These are phyloP conservation scores for Argya squamiceps DNA, from an alignment of 2,797 vertebrate genomes.

Conservation along the genomic window DNA sequence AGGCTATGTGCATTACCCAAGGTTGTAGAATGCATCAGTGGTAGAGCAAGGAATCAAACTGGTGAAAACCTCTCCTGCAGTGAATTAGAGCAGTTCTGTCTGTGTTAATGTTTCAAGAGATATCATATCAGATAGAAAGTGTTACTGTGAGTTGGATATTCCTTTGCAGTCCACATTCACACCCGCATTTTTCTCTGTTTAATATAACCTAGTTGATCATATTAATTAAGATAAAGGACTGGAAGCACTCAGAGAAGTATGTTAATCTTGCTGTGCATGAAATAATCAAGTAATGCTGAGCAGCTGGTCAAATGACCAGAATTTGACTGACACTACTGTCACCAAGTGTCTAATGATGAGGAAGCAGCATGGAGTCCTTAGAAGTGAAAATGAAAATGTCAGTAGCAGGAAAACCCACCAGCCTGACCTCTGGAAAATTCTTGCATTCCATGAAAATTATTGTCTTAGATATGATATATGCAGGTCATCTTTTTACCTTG, in stretches of 20 bases:
- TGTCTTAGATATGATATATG: not conserved
- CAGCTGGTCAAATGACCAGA: conserved; percentile 11
- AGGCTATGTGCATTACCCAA: not conserved
- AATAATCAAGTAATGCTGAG: not conserved
- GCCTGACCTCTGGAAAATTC: not conserved
- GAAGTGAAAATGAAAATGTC: not conserved
- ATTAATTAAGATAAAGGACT: not conserved
- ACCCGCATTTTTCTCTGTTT: not conserved
- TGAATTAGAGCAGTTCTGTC: not conserved
- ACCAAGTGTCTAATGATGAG: not conserved
- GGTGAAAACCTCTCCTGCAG: not conserved
- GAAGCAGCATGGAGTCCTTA: not conserved
- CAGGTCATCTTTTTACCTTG: not conserved
- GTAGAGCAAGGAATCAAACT: not conserved
- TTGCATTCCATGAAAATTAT: not conserved
- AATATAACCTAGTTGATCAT: not conserved
- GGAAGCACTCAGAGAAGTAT: not conserved
- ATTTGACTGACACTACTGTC: not conserved
- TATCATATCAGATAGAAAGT: not conserved
- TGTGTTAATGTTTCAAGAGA: not conserved
- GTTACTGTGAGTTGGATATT: not conserved
- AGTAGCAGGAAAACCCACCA: not conserved
- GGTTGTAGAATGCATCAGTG: not conserved
- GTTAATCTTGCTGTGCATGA: not conserved
- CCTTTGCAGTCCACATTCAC: not conserved